Evolutionary conservation across 2,888 invertebrate species (phyloP).

Genomic region (Choristoneura rosaceana): DNA sequence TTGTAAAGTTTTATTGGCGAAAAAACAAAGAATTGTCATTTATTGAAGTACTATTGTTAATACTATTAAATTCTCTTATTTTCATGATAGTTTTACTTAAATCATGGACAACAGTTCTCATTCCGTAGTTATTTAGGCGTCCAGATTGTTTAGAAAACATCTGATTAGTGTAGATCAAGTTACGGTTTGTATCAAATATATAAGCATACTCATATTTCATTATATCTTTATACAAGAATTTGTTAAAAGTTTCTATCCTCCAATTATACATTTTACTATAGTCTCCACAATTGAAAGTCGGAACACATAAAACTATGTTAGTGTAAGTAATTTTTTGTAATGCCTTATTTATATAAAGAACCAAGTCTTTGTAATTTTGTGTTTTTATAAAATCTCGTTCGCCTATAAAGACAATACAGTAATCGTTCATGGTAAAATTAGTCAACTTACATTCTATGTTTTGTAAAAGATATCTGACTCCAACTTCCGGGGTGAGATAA

Average conservation of each 20-base stretch:
- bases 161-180: neutral
- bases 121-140: neutral
- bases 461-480: too few species aligned
- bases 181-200: neutral
- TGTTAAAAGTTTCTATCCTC: slow-evolving; percentile 5
- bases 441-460: too few species aligned
- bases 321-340: neutral
- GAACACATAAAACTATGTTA: neutral
- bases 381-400: slow-evolving; percentile 3
- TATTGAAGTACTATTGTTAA: too few species aligned
- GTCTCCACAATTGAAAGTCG: neutral
- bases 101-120: neutral
- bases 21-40: neutral
- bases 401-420: neutral
- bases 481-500: too few species aligned
- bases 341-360: neutral
- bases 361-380: neutral
- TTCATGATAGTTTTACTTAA: neutral
- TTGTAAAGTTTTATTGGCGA: neutral
- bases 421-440: neutral
- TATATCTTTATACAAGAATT: neutral
- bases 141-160: neutral
- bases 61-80: neutral
- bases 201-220: neutral
- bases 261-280: neutral